A percentile compares a stretch with the other conserved stretches of the same genome.
These are phyloP conservation scores for Nomada hirtipes DNA, from an alignment of 2,888 invertebrate species.

Conservation along the genomic window DNA sequence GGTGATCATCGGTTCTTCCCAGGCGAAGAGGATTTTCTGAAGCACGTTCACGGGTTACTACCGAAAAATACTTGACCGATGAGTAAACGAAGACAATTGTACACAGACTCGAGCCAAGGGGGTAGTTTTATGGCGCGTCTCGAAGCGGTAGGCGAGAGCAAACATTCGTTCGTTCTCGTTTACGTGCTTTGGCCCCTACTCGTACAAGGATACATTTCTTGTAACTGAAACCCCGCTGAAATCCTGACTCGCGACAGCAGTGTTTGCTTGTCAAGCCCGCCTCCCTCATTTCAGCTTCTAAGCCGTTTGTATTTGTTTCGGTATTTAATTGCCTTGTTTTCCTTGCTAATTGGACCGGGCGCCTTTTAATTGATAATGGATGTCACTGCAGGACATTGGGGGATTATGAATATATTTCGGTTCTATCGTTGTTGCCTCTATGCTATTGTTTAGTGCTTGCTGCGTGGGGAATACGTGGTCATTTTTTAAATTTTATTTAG, in stretches of 20 bases:
- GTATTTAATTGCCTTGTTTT: constrained; percentile 13
- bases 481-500: no score
- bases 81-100: constrained; percentile 30
- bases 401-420: background rate
- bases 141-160: constrained; percentile 14
- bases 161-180: constrained; percentile 31
- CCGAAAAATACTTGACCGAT: constrained; percentile 35
- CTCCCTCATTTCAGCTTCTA: background rate
- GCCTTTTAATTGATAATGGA: background rate
- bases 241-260: background rate
- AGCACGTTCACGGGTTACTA: constrained; percentile 11
- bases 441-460: no score
- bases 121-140: constrained; percentile 36
- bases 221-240: constrained; percentile 12
- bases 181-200: background rate
- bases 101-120: constrained; percentile 1
- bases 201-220: constrained; percentile 32
- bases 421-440: background rate
- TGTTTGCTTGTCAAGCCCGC: constrained; percentile 14
- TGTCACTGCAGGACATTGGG: background rate
- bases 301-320: background rate
- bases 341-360: constrained; percentile 3
- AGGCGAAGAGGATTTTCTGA: background rate
- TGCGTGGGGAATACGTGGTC: no score
- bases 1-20: background rate